Conservation (phyloP, 2,113 vertebrate species). For the Pteropus alecto region DNA sequence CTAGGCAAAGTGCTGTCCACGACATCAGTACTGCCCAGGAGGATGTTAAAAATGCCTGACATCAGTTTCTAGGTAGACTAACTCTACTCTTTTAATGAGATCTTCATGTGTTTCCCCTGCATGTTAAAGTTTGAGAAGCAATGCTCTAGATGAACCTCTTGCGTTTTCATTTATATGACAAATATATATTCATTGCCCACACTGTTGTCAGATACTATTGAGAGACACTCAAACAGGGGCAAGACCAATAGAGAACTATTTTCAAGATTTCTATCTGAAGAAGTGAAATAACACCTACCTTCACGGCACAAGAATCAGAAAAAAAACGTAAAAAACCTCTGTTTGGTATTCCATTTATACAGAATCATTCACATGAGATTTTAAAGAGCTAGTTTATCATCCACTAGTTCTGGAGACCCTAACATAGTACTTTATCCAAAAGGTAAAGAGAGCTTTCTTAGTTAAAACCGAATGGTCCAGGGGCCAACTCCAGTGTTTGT, state of each 20-base stretch:
- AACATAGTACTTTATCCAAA: not conserved
- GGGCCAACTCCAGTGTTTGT: not conserved
- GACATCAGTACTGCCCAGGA: no score
- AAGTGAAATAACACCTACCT: not conserved
- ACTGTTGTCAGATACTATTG: not conserved
- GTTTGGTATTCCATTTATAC: not conserved
- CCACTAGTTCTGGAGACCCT: not conserved
- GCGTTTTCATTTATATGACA: not conserved
- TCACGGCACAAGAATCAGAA: not conserved
- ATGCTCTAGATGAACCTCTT: not conserved
- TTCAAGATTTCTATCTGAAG: not conserved
- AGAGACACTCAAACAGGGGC: not conserved
- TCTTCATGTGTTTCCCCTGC: not conserved
- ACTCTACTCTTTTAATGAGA: not conserved
- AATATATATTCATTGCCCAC: not conserved
- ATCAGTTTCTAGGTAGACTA: not conserved
- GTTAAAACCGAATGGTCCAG: not conserved
- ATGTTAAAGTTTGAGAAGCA: not conserved
- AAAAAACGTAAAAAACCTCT: not conserved
- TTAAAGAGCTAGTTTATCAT: not conserved
- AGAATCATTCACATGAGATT: conserved; percentile 22
- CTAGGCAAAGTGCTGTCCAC: not conserved
- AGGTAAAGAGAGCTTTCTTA: not conserved
- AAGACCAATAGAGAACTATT: not conserved
- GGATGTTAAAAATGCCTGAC: not conserved